Conservation (phyloP, 2,113 vertebrate species). For the Muntiacus muntjak region DNA sequence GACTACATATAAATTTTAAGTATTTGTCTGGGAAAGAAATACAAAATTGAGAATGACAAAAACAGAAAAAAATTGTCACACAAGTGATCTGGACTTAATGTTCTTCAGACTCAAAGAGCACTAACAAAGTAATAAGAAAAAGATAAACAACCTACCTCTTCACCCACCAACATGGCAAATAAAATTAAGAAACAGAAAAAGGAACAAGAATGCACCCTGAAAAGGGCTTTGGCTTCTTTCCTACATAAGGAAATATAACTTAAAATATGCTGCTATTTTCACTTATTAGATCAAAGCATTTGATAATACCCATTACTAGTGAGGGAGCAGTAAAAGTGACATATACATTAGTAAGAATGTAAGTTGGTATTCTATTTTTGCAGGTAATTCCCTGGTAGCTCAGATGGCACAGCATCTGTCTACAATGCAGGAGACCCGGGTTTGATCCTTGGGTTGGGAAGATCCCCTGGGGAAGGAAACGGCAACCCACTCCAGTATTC, state of each 20-base stretch:
- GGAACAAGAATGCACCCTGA: not conserved
- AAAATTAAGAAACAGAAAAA: not conserved
- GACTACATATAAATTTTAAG: not conserved
- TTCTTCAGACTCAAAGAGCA: not conserved
- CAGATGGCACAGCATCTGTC: too few relatives aligned
- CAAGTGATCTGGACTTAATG: not conserved
- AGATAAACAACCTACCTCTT: not conserved
- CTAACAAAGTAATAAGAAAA: not conserved
- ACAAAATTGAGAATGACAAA: not conserved
- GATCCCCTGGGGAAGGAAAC: too few relatives aligned
- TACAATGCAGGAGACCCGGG: too few relatives aligned
- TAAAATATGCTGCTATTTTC: not conserved
- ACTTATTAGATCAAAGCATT: not conserved
- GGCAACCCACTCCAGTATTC: too few relatives aligned
- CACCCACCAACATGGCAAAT: not conserved
- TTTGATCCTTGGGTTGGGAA: too few relatives aligned
- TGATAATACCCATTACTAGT: not conserved
- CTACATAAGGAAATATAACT: not conserved
- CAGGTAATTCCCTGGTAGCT: not conserved
- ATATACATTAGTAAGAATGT: not conserved
- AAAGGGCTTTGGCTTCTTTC: not conserved
- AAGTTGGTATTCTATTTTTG: not conserved
- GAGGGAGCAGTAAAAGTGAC: not conserved
- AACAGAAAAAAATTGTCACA: not conserved
- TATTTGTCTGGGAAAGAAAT: not conserved